These are phyloP conservation scores for Thymallus thymallus DNA, from an alignment of 2,113 vertebrate species.

Conservation along the genomic window DNA sequence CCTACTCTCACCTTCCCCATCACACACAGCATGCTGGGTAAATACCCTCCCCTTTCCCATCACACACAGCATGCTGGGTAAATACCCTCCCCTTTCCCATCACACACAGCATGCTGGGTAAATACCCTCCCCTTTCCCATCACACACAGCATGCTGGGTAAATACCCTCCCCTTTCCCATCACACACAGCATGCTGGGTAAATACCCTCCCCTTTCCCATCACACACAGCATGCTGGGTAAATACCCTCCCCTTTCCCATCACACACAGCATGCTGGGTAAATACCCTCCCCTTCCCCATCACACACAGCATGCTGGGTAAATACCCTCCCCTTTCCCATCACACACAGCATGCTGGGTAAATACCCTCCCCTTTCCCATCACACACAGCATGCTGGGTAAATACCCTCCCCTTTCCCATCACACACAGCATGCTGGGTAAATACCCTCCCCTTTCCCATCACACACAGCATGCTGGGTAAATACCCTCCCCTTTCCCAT, in stretches of 20 bases:
- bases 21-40: constrained; percentile 90
- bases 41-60: background rate
- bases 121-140: background rate
- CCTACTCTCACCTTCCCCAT: constrained; percentile 93
- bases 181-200: constrained; percentile 90
- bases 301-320: background rate
- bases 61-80: background rate
- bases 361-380: too few species aligned
- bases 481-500: too few species aligned
- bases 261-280: background rate
- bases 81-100: constrained; percentile 87
- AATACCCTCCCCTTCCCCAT: too few species aligned
- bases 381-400: too few species aligned
- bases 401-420: too few species aligned
- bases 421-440: too few species aligned
- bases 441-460: too few species aligned
- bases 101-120: constrained; percentile 89
- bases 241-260: too few species aligned
- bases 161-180: constrained; percentile 88
- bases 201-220: background rate
- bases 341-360: too few species aligned
- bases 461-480: too few species aligned
- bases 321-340: too few species aligned
- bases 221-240: too few species aligned
- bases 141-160: background rate